Evolutionary conservation across 2,888 invertebrate genomes (phyloP).

Genomic region (Tiliacea citrago): DNA sequence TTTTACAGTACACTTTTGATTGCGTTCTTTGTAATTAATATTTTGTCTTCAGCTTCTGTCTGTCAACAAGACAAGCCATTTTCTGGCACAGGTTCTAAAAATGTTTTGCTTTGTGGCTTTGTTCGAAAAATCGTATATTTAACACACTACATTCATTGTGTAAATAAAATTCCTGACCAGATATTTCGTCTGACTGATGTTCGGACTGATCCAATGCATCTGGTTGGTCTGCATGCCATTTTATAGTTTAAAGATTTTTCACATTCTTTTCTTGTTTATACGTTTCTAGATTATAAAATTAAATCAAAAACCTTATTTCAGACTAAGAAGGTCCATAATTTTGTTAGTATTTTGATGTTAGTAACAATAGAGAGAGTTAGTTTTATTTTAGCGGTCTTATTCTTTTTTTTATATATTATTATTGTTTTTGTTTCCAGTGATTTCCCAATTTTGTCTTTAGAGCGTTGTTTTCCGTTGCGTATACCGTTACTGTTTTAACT

Average conservation of each 20-base stretch:
- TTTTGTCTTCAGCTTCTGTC: slow-evolving; percentile 23
- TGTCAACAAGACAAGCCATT: slow-evolving; percentile 6
- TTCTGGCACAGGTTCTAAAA: slow-evolving; percentile 23
- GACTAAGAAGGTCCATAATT: too few species aligned
- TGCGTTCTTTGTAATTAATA: slow-evolving; percentile 51
- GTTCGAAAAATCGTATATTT: slow-evolving; percentile 15
- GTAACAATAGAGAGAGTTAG: too few species aligned
- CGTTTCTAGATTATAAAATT: too few species aligned
- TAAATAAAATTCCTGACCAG: slow-evolving; percentile 34
- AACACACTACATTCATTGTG: slow-evolving; percentile 17
- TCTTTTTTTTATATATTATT: background rate
- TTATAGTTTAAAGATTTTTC: background rate
- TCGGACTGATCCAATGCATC: slow-evolving; percentile 17
- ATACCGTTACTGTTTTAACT: background rate
- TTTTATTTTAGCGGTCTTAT: background rate
- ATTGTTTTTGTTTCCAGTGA: background rate
- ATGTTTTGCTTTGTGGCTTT: slow-evolving; percentile 19
- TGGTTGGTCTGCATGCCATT: background rate
- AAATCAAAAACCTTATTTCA: too few species aligned
- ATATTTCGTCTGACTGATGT: slow-evolving; percentile 25
- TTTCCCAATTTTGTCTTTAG: background rate
- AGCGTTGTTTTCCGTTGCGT: background rate
- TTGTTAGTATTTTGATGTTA: too few species aligned
- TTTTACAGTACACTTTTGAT: slow-evolving; percentile 38
- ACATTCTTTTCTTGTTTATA: background rate